A percentile compares a stretch with the other conserved stretches of the same genome.
Evolutionary conservation across 2,797 vertebrate species (phyloP).

Genomic region (Fundulus diaphanus): DNA sequence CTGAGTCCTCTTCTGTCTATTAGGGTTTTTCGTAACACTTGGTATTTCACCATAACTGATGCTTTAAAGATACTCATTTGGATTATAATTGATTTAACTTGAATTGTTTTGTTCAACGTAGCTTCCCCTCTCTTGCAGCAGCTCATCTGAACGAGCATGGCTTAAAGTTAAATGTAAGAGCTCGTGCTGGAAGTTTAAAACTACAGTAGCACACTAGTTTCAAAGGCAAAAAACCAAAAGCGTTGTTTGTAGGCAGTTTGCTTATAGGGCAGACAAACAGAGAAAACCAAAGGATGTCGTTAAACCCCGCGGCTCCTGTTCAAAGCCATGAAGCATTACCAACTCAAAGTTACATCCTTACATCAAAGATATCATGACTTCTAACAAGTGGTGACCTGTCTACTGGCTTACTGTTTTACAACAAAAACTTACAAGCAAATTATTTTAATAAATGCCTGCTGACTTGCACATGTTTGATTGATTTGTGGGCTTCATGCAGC

Average conservation of each 20-base stretch:
- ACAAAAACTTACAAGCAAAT: neutral
- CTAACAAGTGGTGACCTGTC: too few species aligned
- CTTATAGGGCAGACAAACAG: neutral
- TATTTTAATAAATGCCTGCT: neutral
- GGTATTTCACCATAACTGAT: neutral
- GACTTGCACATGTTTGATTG: neutral
- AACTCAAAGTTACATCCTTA: too few species aligned
- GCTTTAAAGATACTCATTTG: too few species aligned
- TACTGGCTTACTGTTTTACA: too few species aligned
- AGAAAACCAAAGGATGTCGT: neutral
- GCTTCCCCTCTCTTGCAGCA: neutral
- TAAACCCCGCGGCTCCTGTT: neutral
- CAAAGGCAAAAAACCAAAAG: neutral
- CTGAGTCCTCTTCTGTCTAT: neutral
- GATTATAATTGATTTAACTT: too few species aligned
- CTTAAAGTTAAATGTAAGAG: neutral
- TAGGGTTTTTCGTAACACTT: neutral
- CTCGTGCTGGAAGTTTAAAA: neutral
- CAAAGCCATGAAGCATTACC: neutral
- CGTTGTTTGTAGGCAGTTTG: neutral
- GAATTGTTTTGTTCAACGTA: neutral
- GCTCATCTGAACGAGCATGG: neutral
- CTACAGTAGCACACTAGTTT: neutral
- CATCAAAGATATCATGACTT: too few species aligned
- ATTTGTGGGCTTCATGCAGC: too few species aligned